Base-by-base conservation (phyloP, 2,113 vertebrate species). In the Pelodiscus sinensis region DNA sequence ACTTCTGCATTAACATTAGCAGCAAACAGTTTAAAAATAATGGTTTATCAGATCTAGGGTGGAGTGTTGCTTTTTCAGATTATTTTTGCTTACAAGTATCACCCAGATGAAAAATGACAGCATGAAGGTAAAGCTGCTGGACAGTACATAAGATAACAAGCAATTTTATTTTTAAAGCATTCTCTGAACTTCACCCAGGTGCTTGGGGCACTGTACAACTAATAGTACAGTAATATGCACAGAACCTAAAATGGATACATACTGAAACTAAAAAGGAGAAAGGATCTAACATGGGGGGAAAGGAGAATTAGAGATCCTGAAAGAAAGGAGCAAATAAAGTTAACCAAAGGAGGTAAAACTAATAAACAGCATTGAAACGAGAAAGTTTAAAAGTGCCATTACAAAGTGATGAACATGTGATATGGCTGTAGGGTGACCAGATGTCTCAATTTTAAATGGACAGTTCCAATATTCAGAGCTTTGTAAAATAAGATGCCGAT, bases 1-100 rank as follows among this genome's bases (percentile, higher is more conserved):
- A 68, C 77, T 94, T 92, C 89, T 31, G 3, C 89, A 87, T 85
- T 81, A 94, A 87, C 35, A 57, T 22, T 75, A 35, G 38, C 62
- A 94, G 82, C 50, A 50, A 94, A 79, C 86, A 90, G 77, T 85
- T 95, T 60, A 73, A 92, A 44, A 92, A 82, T 14, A 8, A 89
- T 9, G 93, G 29, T 84, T 92, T 93, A 86, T 86, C 84, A 90
- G 50, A 57, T n/a, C 88, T 15, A 13, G 56, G 1, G 12, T 60
- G 44, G 56, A 3, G 58, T 93, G 86, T 94, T 92, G 52, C 85
- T 44, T 50, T 60, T 91, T 62, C 27, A 78, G 77, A 44, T 12
- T 86, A 7, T 44, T 84, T 89, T 84, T 85, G 24, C n/a, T 94
- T 84, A 60, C 27, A 83, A 84, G 85, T 8, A 92, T 71, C 52